Percentiles rank a stretch among this genome's conserved stretches.
Evolutionary conservation across 1,140 invertebrate genomes (phyloP).

Genomic region (Acromyrmex heyeri): DNA sequence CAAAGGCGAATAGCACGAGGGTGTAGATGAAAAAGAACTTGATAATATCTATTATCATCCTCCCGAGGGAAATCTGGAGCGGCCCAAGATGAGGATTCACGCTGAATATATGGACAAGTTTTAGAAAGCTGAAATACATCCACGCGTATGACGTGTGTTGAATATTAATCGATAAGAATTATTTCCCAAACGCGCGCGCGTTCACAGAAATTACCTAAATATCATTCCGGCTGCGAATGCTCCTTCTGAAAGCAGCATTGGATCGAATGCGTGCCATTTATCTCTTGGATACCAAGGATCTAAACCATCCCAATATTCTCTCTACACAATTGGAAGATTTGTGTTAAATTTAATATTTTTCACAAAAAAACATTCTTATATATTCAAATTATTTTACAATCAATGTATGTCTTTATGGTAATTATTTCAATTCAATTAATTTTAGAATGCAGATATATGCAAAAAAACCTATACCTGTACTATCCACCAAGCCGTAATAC

Average conservation of each 20-base stretch:
- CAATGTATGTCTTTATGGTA: not conserved
- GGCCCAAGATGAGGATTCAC: slow-evolving; percentile 98
- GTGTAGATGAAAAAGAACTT: slow-evolving; percentile 98
- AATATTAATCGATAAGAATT: slow-evolving; percentile 13
- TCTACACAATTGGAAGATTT: slow-evolving; percentile 83
- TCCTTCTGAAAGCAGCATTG: slow-evolving; percentile 97
- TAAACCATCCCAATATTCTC: slow-evolving; percentile 90
- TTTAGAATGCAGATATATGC: too few species aligned
- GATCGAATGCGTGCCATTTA: slow-evolving; percentile 97
- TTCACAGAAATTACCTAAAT: slow-evolving; percentile 89
- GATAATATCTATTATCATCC: slow-evolving; percentile 97
- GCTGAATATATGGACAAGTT: slow-evolving; percentile 98
- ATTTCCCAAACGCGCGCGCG: not conserved
- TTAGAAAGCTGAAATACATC: slow-evolving; percentile 90
- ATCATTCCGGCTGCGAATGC: slow-evolving; percentile 98
- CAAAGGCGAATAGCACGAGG: slow-evolving; percentile 95
- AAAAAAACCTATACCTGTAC: slow-evolving; percentile 91
- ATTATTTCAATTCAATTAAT: not conserved
- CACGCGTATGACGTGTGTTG: not conserved
- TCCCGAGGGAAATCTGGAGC: slow-evolving; percentile 94
- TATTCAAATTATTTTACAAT: not conserved
- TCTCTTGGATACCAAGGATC: slow-evolving; percentile 94
- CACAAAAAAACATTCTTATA: not conserved
- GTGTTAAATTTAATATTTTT: not conserved
- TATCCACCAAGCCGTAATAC: slow-evolving; percentile 91